Conservation (phyloP, 1,140 invertebrate genomes). For the Achroia grisella region DNA sequence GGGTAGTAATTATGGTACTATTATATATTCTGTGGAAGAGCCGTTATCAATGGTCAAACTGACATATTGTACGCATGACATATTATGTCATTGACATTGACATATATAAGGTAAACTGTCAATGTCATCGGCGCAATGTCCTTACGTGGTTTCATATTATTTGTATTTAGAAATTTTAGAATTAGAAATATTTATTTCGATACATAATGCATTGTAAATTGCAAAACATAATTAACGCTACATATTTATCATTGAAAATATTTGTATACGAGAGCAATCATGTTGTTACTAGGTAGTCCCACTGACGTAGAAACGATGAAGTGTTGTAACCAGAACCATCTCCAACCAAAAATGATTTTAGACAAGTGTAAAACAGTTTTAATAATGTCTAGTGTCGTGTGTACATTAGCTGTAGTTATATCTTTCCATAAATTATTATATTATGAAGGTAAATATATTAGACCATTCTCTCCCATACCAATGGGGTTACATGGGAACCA, state of each 20-base stretch:
- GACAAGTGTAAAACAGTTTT: slow-evolving; percentile 60
- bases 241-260: slow-evolving; percentile 32
- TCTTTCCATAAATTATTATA: slow-evolving; percentile 53
- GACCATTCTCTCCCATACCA: slow-evolving; percentile 63
- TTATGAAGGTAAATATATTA: slow-evolving; percentile 48
- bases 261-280: slow-evolving; percentile 24
- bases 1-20: no score
- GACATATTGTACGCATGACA: slow-evolving; percentile 1
- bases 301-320: slow-evolving; percentile 43
- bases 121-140: slow-evolving; percentile 22
- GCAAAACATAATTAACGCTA: slow-evolving; percentile 24
- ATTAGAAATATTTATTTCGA: slow-evolving; percentile 31
- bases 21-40: no score
- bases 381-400: slow-evolving; percentile 57
- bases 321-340: slow-evolving; percentile 26
- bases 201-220: slow-evolving; percentile 55
- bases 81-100: slow-evolving; percentile 1
- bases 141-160: slow-evolving; percentile 64
- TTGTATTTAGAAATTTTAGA: slow-evolving; percentile 31
- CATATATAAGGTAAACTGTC: no score
- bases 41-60: background rate
- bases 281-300: slow-evolving; percentile 56
- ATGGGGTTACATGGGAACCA: slow-evolving; percentile 56
- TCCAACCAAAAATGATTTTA: slow-evolving; percentile 47
- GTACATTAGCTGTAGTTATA: slow-evolving; percentile 53